Percentiles rank a stretch among this genome's conserved stretches.
Conservation (phyloP, 1,140 invertebrate species). For the Alviniconcha marisindica region DNA sequence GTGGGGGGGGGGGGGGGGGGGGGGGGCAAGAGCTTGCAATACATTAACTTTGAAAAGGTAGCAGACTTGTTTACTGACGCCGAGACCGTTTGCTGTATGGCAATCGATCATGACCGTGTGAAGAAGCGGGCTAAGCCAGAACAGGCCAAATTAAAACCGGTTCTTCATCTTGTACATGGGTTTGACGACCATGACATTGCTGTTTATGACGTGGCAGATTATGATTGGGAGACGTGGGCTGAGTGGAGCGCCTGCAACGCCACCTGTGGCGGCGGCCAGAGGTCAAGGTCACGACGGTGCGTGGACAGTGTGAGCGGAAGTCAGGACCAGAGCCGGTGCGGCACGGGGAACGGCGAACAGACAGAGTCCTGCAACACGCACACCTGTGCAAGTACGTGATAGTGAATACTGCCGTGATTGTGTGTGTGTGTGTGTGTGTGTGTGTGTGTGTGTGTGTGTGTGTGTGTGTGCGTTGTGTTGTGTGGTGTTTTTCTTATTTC, state of each 20-base stretch:
- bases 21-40: not conserved
- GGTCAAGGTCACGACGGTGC: conserved; percentile 79
- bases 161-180: too few relatives aligned
- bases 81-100: not conserved
- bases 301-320: conserved; percentile 3
- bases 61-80: not conserved
- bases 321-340: not conserved
- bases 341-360: too few relatives aligned
- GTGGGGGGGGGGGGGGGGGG: too few relatives aligned
- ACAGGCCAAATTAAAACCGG: too few relatives aligned
- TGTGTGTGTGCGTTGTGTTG: not conserved
- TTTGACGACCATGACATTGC: too few relatives aligned
- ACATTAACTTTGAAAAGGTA: not conserved
- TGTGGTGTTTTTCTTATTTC: not conserved
- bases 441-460: not conserved
- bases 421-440: too few relatives aligned
- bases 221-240: conserved; percentile 75
- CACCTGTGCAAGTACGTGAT: too few relatives aligned
- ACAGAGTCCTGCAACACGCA: too few relatives aligned
- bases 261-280: conserved; percentile 90
- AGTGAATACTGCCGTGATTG: too few relatives aligned
- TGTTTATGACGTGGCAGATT: too few relatives aligned
- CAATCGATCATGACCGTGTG: not conserved
- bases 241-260: conserved; percentile 92
- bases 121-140: too few relatives aligned